A percentile compares a stretch with the other conserved stretches of the same genome.
These are phyloP conservation scores for Podargus strigoides DNA, from an alignment of 2,797 vertebrate genomes.

Conservation along the genomic window DNA sequence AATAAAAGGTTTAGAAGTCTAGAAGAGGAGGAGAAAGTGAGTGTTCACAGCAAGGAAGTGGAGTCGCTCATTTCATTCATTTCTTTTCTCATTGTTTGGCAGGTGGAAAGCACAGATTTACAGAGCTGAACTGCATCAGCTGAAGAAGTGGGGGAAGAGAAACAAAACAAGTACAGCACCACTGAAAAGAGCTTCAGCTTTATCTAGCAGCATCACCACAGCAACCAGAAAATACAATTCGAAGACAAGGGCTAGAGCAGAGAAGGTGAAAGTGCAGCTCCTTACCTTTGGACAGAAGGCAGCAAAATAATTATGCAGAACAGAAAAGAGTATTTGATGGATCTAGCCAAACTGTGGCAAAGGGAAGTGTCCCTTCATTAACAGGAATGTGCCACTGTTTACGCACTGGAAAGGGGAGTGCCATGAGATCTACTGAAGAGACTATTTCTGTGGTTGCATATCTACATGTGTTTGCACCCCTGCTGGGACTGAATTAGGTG, in stretches of 20 bases:
- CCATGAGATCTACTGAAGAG: slow-evolving; percentile 71
- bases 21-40: background rate
- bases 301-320: slow-evolving; percentile 65
- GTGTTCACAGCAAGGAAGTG: background rate
- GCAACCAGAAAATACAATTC: slow-evolving; percentile 60
- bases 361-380: slow-evolving; percentile 50
- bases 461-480: background rate
- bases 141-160: slow-evolving; percentile 50
- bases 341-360: slow-evolving; percentile 30
- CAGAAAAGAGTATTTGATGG: slow-evolving; percentile 19
- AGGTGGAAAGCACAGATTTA: slow-evolving; percentile 70
- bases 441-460: slow-evolving; percentile 55
- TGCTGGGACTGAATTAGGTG: slow-evolving; percentile 50
- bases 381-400: slow-evolving; percentile 63
- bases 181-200: slow-evolving; percentile 46
- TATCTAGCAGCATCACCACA: slow-evolving; percentile 59
- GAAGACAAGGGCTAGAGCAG: slow-evolving; percentile 32
- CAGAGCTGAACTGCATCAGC: slow-evolving; percentile 39
- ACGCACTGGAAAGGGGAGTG: slow-evolving; percentile 37
- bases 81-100: slow-evolving; percentile 60
- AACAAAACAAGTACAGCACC: slow-evolving; percentile 10
- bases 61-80: slow-evolving; percentile 29
- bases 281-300: slow-evolving; percentile 53
- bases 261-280: slow-evolving; percentile 17
- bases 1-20: slow-evolving; percentile 4